These are phyloP conservation scores for Physella acuta DNA, from an alignment of 1,140 invertebrate genomes.

Conservation along the genomic window DNA sequence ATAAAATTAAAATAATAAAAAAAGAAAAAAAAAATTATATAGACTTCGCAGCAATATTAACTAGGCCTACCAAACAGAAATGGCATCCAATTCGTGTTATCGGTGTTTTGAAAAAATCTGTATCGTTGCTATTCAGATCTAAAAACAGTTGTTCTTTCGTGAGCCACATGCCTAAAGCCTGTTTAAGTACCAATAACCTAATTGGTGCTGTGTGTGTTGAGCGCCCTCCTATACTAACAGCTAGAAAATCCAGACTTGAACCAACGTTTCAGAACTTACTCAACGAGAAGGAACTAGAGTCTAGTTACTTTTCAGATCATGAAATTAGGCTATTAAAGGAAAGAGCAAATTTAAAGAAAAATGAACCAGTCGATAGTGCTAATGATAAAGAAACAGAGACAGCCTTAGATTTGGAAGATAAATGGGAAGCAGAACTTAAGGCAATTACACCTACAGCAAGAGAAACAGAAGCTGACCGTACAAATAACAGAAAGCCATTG, in stretches of 20 bases:
- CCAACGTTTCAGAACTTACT: constrained; percentile 68
- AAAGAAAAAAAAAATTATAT: no score
- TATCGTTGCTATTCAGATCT: no score
- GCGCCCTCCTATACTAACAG: constrained; percentile 75
- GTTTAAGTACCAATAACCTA: no score
- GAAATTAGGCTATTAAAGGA: constrained; percentile 74
- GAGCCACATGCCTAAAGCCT: no score
- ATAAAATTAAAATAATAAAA: no score
- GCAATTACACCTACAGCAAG: constrained; percentile 28
- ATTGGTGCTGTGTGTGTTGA: constrained; percentile 79
- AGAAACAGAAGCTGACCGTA: constrained; percentile 73
- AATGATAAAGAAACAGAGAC: constrained; percentile 17
- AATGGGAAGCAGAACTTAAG: constrained; percentile 36
- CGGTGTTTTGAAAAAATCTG: no score
- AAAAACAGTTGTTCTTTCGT: no score
- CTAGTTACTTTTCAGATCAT: constrained; percentile 78
- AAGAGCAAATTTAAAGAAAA: no score
- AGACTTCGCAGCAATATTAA: no score
- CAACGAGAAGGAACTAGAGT: constrained; percentile 71
- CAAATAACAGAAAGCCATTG: constrained; percentile 69
- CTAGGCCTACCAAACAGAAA: no score
- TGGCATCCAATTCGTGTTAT: no score
- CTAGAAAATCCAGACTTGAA: constrained; percentile 72
- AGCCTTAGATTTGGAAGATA: constrained; percentile 34
- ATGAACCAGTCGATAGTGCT: no score